Evolutionary conservation across 2,888 invertebrate genomes (phyloP).

Genomic region (Seira ritae): DNA sequence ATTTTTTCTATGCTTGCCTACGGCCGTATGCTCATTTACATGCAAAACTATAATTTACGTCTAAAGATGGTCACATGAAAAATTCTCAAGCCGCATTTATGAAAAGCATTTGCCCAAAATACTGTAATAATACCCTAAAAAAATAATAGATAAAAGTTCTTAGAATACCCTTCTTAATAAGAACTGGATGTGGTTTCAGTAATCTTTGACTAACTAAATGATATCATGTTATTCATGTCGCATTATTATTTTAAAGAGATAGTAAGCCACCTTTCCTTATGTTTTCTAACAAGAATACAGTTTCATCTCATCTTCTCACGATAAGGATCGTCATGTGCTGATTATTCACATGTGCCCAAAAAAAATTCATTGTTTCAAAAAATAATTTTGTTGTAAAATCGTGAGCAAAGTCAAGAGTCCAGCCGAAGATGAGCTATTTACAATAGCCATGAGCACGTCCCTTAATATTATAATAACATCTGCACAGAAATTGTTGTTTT

Average conservation of each 20-base stretch:
- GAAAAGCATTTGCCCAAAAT: neutral
- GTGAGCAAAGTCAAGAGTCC: constrained; percentile 34
- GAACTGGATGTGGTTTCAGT: neutral
- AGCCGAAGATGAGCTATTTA: constrained; percentile 25
- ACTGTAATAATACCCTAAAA: neutral
- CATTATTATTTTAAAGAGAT: neutral
- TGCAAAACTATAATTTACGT: neutral
- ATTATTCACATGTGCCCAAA: neutral
- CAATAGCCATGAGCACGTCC: neutral
- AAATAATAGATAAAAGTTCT: neutral
- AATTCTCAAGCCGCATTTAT: too few relatives aligned
- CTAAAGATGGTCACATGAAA: neutral
- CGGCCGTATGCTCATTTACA: neutral
- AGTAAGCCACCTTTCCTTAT: neutral
- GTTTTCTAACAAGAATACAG: neutral
- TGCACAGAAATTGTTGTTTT: neutral
- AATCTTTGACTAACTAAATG: neutral
- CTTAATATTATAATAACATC: too few relatives aligned
- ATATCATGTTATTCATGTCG: neutral
- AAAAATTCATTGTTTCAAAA: neutral
- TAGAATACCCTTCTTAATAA: neutral
- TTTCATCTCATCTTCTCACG: neutral
- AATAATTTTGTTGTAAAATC: constrained; percentile 13
- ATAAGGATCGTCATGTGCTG: neutral
- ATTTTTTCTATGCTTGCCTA: constrained; percentile 28